Conservation (phyloP, 2,888 invertebrate genomes). For the Pardosa pseudoannulata region DNA sequence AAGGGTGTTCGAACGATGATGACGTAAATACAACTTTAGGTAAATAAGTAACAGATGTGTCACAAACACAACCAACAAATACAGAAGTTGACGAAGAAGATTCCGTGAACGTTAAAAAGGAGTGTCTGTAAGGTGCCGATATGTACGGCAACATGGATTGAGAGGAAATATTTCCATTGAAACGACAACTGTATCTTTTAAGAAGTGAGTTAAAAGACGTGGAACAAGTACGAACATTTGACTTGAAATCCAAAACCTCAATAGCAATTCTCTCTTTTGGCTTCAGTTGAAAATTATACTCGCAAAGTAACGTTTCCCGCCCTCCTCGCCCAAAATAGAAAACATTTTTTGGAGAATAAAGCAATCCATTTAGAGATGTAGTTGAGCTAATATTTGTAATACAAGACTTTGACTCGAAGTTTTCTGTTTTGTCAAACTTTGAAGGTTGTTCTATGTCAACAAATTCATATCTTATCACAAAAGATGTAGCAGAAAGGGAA, state of each 20-base stretch:
- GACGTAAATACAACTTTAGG: constrained; percentile 38
- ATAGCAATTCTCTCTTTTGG: constrained; percentile 65
- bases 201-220: constrained; percentile 43
- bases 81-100: constrained; percentile 36
- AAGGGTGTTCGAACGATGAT: constrained; percentile 39
- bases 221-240: constrained; percentile 26
- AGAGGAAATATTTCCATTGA: neutral
- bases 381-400: constrained; percentile 46
- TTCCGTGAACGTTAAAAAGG: constrained; percentile 48
- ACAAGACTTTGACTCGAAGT: constrained; percentile 37
- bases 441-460: constrained; percentile 80
- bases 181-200: constrained; percentile 39
- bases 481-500: constrained; percentile 81
- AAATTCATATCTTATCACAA: constrained; percentile 88
- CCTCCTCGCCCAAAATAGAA: constrained; percentile 90
- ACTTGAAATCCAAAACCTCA: constrained; percentile 77
- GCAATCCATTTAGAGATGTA: constrained; percentile 79
- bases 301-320: constrained; percentile 85
- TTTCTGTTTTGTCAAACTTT: constrained; percentile 22
- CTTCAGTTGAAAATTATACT: constrained; percentile 67
- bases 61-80: constrained; percentile 50
- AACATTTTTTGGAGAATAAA: constrained; percentile 87
- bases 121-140: constrained; percentile 24
- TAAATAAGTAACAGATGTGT: neutral
- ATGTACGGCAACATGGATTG: neutral